Conservation (phyloP, 2,888 invertebrate species). For the Pegoplata infirma region DNA sequence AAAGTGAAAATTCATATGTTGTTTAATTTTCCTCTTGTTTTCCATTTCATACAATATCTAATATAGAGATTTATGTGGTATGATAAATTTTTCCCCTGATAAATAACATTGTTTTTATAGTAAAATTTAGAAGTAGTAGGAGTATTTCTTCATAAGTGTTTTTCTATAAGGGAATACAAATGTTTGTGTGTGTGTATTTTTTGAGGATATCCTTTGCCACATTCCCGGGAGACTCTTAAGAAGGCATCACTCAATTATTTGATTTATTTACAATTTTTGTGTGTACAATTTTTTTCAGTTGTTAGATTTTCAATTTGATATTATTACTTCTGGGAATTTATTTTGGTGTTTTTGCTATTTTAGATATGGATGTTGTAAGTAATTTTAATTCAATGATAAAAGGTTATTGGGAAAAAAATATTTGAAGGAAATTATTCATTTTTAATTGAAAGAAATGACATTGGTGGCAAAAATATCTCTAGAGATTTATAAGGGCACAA, state of each 20-base stretch:
- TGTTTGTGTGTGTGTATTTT: background rate
- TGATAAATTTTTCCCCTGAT: conserved; percentile 18
- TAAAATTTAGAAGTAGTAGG: background rate
- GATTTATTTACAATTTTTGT: conserved; percentile 25
- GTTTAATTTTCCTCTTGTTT: background rate
- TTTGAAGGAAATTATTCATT: no score
- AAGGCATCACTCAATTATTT: conserved; percentile 33
- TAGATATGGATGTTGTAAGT: background rate
- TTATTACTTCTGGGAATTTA: conserved; percentile 21
- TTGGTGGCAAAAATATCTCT: no score
- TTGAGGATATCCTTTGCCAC: conserved; percentile 1
- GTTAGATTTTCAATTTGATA: conserved; percentile 14
- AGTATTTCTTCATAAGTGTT: background rate
- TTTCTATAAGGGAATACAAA: no score
- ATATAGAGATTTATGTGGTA: background rate
- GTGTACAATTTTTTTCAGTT: conserved; percentile 5
- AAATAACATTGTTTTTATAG: background rate
- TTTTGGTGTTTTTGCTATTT: background rate
- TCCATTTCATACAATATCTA: background rate
- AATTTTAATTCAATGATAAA: background rate
- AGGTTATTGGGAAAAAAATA: no score
- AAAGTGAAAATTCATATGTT: background rate
- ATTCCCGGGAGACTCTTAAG: conserved; percentile 18
- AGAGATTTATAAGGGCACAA: no score
- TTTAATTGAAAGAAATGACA: no score